A percentile compares a stretch with the other conserved stretches of the same genome.
These are phyloP conservation scores for Parus major DNA, from an alignment of 2,113 vertebrate genomes.

Conservation along the genomic window DNA sequence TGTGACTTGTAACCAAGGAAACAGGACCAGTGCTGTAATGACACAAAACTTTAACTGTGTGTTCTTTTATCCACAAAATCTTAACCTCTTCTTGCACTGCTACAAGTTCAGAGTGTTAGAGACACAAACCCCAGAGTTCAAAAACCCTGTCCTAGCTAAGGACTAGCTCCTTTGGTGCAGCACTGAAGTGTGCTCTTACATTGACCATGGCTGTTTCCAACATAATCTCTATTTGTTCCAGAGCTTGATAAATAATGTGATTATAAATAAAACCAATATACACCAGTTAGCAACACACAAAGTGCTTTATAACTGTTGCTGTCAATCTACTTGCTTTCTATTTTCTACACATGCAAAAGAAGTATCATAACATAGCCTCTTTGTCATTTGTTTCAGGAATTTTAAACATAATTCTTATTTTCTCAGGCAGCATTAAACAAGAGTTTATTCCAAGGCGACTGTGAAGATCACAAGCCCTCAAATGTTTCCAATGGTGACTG, in stretches of 20 bases:
- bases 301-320: not conserved
- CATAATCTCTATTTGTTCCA: not conserved
- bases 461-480: not conserved
- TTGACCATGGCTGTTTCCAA: not conserved
- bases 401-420: not conserved
- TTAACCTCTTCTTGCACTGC: constrained; percentile 6
- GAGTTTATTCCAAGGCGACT: not conserved
- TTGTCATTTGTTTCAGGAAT: not conserved
- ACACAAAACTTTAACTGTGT: constrained; percentile 22
- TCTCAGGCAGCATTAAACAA: not conserved
- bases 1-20: constrained; percentile 55
- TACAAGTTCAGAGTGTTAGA: not conserved
- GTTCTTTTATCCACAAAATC: not conserved
- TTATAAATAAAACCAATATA: not conserved
- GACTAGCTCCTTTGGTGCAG: not conserved
- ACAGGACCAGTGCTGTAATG: constrained; percentile 20
- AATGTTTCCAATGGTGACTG: not conserved
- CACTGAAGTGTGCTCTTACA: not conserved
- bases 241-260: not conserved
- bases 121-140: not conserved
- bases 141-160: not conserved
- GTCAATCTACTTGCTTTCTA: not conserved
- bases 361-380: not conserved
- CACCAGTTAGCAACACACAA: not conserved
- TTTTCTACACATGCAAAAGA: not conserved